Base-by-base conservation (phyloP, 1,140 invertebrate genomes). In the Nephotettix cincticeps region DNA sequence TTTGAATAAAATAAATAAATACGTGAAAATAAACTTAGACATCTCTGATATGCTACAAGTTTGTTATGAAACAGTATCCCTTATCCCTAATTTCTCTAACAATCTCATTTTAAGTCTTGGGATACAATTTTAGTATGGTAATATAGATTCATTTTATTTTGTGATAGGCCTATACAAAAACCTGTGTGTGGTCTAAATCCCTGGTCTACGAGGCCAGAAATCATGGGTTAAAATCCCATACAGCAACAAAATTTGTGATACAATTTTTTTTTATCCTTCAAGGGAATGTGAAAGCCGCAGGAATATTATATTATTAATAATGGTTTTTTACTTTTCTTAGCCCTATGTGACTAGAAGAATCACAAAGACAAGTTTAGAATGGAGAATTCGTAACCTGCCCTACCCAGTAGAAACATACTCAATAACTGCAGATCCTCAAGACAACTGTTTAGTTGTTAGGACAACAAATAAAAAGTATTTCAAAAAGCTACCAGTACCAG, bases 381-480 rank as follows among this genome's bases (percentile, higher is more conserved):
- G 92, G 92, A 84, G 91, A 74, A 93, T 93, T 74, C 84, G 91
- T 74, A 93, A 93, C 80, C 79, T 93, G 51, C 84, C 89, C 14
- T 93, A 92, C 81, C 84, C 90, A 0, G 82, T 89, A 72, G 85
- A 89, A 72, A 85, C 86, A 0, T 94, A 91, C 81, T 87, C 85
- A 19, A 86, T 94, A 4, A 86, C 80, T 67, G 87, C 86, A 0
- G 85, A 89, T 71, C 77, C 82, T 58, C 84, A 88, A 14, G 85
- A 89, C 75, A 86, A 84, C 43, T 85, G 84, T 66, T 86, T 93
- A 51, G 82, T 87, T 27, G 84, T 93, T 4, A 83, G 88, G 70
- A 93, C 92, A 19, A 86, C 81, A 25, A 93, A 93, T 79, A 93
- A 92, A 76, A 93, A 93, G 74, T 93, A 92, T 80, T 93, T 86